Evolutionary conservation across 2,113 vertebrate genomes (phyloP), one percentile per base, ranked within the genome.

Genomic region (Pluvialis apricaria): DNA sequence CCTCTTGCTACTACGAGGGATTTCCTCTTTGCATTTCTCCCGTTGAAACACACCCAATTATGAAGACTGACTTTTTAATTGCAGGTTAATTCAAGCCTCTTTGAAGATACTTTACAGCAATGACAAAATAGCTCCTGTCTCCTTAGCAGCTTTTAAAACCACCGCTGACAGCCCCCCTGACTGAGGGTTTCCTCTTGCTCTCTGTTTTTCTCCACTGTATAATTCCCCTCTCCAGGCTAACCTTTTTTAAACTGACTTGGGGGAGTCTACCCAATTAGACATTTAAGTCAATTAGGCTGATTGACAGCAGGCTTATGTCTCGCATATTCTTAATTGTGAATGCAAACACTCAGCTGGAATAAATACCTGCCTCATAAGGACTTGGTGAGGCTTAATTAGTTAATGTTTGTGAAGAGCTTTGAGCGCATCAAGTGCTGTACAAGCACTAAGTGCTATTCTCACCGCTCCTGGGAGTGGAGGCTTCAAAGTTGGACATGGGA

Each of bases 301-400:
- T 16, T 86, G 86, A 84, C 89, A 96, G 71, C 69, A 75, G 69
- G 38, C 75, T 70, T 83, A 58, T 31, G 15, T 47, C 72, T 81
- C 62, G 47, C 64, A 60, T 66, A n/a, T 54, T 82, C 81, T 84
- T 89, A 93, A 94, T 76, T 94, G 66, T 44, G 88, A 84, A 94
- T 69, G 80, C 83, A 95, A 94, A 94, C 82, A 92, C 83, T 90
- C 75, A 80, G 88, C 64, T 88, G 86, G 88, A 95, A 89, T 80
- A 93, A 95, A 93, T 82, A 86, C 52, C 84, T 94, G 32, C 60
- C 44, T 91, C 69, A 15, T 47, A 89, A 91, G 42, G 57, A 66
- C 61, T 86, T 75, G n/a, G 47, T 82, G 77, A 82, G 72, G 45
- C 26, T 75, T 89, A 84, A 94, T 96, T 92, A 82, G 40, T 45